Conservation (phyloP, 2,888 invertebrate species). For the Encarsia formosa region DNA sequence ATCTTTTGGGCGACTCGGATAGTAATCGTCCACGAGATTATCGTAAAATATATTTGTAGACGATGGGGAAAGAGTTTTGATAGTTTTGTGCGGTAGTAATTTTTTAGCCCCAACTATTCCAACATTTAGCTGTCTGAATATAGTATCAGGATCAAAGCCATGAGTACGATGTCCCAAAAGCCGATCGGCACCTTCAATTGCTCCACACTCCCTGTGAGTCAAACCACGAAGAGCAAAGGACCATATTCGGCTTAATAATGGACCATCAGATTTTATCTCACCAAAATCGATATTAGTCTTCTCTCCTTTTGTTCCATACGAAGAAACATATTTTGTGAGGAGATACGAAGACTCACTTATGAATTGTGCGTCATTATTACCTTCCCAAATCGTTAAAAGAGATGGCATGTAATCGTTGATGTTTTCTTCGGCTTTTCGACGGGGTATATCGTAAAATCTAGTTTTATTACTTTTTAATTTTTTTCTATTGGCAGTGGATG, state of each 20-base stretch:
- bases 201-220: slow-evolving; percentile 38
- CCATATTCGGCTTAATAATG: slow-evolving; percentile 31
- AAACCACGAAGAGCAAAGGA: slow-evolving; percentile 35
- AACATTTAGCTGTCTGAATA: slow-evolving; percentile 40
- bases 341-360: no score
- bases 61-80: slow-evolving; percentile 16
- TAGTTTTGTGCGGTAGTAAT: slow-evolving; percentile 17
- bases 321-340: no score
- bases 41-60: slow-evolving; percentile 22
- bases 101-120: slow-evolving; percentile 22
- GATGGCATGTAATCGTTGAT: no score
- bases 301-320: slow-evolving; percentile 34
- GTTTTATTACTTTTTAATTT: slow-evolving; percentile 28
- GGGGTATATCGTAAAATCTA: slow-evolving; percentile 36
- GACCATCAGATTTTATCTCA: slow-evolving; percentile 33
- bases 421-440: slow-evolving; percentile 25
- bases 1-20: no score
- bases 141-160: slow-evolving; percentile 39
- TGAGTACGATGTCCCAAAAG: slow-evolving; percentile 37
- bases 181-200: slow-evolving; percentile 40
- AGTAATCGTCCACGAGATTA: slow-evolving; percentile 4
- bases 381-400: slow-evolving; percentile 35
- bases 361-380: slow-evolving; percentile 2
- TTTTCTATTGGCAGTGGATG: slow-evolving; percentile 32
- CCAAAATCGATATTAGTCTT: slow-evolving; percentile 31